Percentiles rank a stretch among this genome's conserved stretches.
Conservation (phyloP, 1,140 invertebrate species). For the Theocolax elegans region DNA sequence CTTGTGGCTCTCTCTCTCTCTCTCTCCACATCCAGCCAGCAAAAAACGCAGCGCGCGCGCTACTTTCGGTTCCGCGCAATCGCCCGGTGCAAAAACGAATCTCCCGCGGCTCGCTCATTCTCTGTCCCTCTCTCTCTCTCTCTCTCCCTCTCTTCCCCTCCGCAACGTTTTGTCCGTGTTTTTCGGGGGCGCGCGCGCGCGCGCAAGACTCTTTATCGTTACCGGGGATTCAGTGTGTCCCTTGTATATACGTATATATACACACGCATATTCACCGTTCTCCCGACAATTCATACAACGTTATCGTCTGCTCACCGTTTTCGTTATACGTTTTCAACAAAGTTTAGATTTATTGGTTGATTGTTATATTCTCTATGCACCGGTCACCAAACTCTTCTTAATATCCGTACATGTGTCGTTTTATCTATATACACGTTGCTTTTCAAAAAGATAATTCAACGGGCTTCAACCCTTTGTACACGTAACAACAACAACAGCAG, state of each 20-base stretch:
- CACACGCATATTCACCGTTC: neutral
- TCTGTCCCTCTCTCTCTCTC: neutral
- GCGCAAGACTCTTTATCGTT: neutral
- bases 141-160: neutral
- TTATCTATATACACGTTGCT: neutral
- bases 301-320: neutral
- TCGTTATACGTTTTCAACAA: no score
- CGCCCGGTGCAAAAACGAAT: slow-evolving; percentile 37
- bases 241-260: neutral
- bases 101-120: slow-evolving; percentile 19
- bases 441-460: neutral
- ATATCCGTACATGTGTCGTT: no score
- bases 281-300: no score
- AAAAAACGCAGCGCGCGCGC: slow-evolving; percentile 49
- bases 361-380: no score
- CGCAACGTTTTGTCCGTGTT: no score
- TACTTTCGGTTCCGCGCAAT: slow-evolving; percentile 43
- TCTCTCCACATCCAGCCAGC: no score
- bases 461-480: no score
- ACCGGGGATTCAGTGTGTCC: neutral
- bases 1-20: no score
- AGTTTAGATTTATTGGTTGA: no score
- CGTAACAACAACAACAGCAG: no score
- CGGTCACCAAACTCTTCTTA: no score
- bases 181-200: neutral